Conservation (phyloP, 2,888 invertebrate genomes). For the Busseola fusca region DNA sequence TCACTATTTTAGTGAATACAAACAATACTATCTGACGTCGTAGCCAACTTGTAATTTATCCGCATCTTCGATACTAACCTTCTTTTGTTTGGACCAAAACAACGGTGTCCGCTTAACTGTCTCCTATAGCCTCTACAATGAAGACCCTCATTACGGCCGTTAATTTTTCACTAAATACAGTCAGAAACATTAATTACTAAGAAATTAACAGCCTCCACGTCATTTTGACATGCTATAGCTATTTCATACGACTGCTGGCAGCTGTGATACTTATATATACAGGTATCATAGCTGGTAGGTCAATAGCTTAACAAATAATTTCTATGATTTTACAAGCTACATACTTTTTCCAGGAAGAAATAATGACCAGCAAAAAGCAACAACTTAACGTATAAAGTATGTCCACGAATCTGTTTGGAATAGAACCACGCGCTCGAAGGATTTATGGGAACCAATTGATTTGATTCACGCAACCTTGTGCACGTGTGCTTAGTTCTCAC, state of each 20-base stretch:
- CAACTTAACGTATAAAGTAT: not conserved
- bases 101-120: no score
- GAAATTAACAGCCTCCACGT: not conserved
- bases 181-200: not conserved
- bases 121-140: no score
- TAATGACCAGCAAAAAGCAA: not conserved
- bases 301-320: not conserved
- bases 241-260: not conserved
- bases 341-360: not conserved
- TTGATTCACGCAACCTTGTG: slow-evolving; percentile 67
- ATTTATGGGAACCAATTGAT: slow-evolving; percentile 60
- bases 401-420: slow-evolving; percentile 1
- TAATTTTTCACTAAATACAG: not conserved
- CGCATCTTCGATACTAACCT: not conserved
- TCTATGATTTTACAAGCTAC: not conserved
- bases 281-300: no score
- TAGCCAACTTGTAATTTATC: not conserved
- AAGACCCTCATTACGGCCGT: no score
- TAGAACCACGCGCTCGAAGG: slow-evolving; percentile 2
- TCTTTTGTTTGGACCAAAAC: not conserved
- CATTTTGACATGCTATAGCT: not conserved
- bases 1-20: slow-evolving; percentile 14
- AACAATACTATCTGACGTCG: slow-evolving; percentile 14
- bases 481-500: slow-evolving; percentile 69
- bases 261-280: no score